These are phyloP conservation scores for Tupaia tana DNA, from an alignment of 2,113 vertebrate species.

Conservation along the genomic window DNA sequence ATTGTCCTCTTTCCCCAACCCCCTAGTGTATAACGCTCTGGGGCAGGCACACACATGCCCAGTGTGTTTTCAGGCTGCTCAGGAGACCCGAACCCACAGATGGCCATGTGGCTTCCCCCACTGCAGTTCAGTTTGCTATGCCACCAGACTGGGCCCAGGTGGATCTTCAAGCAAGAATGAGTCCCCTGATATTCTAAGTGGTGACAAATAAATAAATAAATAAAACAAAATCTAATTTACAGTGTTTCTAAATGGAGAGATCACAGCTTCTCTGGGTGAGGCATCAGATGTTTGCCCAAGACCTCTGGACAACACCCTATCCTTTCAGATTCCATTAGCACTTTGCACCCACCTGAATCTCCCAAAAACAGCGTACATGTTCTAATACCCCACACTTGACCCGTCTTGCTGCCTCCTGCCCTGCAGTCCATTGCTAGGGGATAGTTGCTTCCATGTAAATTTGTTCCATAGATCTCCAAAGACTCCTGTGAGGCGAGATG, in stretches of 20 bases:
- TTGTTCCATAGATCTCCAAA: not conserved
- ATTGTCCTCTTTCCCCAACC: too few relatives aligned
- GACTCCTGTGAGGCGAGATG: not conserved
- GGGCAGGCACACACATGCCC: too few relatives aligned
- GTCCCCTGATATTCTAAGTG: not conserved
- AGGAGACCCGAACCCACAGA: too few relatives aligned
- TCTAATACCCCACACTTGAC: not conserved
- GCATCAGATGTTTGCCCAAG: not conserved
- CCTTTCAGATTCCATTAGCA: not conserved
- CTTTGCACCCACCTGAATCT: not conserved
- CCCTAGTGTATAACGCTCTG: too few relatives aligned
- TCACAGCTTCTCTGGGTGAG: not conserved
- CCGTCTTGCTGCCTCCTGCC: accelerated
- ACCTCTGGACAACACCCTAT: not conserved
- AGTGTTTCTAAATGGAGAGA: not conserved
- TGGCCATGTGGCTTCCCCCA: too few relatives aligned
- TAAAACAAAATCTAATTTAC: not conserved
- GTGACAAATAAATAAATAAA: not conserved
- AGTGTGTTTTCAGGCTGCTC: too few relatives aligned
- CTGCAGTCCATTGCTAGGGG: not conserved
- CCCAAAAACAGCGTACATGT: not conserved
- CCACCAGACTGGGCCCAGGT: not conserved
- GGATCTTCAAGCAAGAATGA: not conserved
- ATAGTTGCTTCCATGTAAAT: not conserved
- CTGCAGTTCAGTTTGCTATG: too few relatives aligned